phyloP scores from a whole-genome alignment of 1,140 invertebrate species.

The Scaptomyza montana region DNA sequence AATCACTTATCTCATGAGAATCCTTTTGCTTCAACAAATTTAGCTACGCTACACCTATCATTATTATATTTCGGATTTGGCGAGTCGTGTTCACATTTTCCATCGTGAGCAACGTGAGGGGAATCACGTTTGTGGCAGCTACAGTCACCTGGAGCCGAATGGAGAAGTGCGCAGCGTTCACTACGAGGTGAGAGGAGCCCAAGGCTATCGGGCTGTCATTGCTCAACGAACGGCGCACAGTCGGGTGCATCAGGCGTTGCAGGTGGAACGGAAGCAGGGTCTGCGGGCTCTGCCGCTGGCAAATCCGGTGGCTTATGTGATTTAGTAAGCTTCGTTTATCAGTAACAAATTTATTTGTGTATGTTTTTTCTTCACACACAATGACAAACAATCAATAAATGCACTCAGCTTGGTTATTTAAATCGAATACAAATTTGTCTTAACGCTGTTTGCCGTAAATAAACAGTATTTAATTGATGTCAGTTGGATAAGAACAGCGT shows the following conservation, averaged over 20 bases:
- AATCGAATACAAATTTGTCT: constrained; percentile 34
- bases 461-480: constrained; percentile 31
- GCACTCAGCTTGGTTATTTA: constrained; percentile 6
- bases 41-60: constrained; percentile 84
- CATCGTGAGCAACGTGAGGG: constrained; percentile 84
- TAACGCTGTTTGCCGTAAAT: constrained; percentile 5
- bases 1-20: not conserved
- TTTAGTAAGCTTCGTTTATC: constrained; percentile 30
- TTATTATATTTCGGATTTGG: constrained; percentile 84
- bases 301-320: constrained; percentile 53
- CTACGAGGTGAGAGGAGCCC: constrained; percentile 84
- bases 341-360: constrained; percentile 11
- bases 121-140: constrained; percentile 83
- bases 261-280: constrained; percentile 44
- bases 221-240: constrained; percentile 78
- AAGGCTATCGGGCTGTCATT: constrained; percentile 84
- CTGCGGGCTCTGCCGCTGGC: constrained; percentile 45
- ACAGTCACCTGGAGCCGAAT: constrained; percentile 84
- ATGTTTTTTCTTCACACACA: constrained; percentile 14
- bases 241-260: constrained; percentile 50
- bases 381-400: constrained; percentile 15
- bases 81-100: constrained; percentile 82
- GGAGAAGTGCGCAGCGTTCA: constrained; percentile 84
- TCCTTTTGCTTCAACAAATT: constrained; percentile 2
- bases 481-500: constrained; percentile 4